phyloP scores from a whole-genome alignment of 2,797 vertebrate genomes.

The Coracias cyanogaster region DNA sequence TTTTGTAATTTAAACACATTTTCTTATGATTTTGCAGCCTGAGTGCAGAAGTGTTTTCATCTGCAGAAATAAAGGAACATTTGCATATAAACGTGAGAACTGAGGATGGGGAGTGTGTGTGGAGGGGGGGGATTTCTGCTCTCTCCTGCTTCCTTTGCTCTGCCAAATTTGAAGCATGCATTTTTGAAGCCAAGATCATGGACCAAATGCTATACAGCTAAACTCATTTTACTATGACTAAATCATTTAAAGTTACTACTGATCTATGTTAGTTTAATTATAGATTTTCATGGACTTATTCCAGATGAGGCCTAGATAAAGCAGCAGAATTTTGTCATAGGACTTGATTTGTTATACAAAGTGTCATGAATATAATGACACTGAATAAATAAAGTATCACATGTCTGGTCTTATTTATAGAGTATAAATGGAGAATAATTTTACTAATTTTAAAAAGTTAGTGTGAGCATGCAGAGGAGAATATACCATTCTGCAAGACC shows the following conservation, averaged over 20 bases:
- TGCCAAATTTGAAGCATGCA: slow-evolving; percentile 31
- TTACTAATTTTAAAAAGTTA: neutral
- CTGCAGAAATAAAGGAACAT: slow-evolving; percentile 32
- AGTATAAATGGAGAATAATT: slow-evolving; percentile 10
- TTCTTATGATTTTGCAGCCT: slow-evolving; percentile 16
- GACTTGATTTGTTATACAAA: slow-evolving; percentile 16
- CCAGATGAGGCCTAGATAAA: slow-evolving; percentile 38
- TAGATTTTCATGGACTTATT: slow-evolving; percentile 38
- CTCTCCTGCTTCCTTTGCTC: neutral
- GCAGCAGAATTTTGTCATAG: slow-evolving; percentile 30
- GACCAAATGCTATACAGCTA: slow-evolving; percentile 39
- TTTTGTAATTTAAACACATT: slow-evolving; percentile 5
- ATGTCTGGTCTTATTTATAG: neutral
- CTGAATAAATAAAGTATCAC: slow-evolving; percentile 27
- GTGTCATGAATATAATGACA: slow-evolving; percentile 22
- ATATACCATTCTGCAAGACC: neutral
- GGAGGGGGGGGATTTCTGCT: slow-evolving; percentile 25
- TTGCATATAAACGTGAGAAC: slow-evolving; percentile 26
- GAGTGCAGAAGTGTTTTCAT: slow-evolving; percentile 14
- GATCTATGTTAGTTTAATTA: slow-evolving; percentile 50
- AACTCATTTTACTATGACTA: slow-evolving; percentile 50
- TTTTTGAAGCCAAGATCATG: slow-evolving; percentile 42
- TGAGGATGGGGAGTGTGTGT: neutral
- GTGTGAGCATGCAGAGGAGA: neutral
- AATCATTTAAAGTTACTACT: slow-evolving; percentile 17